These are phyloP conservation scores for Ageneiosus marmoratus DNA, from an alignment of 2,113 vertebrate genomes.

Conservation along the genomic window DNA sequence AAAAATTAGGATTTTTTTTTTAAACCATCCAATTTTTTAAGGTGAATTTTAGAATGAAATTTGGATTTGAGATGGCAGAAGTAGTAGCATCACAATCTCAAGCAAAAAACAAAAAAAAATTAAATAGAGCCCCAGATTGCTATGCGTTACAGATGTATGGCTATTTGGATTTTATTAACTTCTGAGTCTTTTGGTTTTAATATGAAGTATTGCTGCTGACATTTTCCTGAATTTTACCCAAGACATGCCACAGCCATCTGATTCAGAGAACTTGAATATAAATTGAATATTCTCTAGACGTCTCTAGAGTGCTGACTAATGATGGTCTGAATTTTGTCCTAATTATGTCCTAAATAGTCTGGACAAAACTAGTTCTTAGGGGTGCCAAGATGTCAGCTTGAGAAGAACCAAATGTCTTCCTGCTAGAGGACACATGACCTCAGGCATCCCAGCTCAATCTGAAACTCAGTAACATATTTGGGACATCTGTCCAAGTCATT, in stretches of 20 bases:
- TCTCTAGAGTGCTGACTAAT: not conserved
- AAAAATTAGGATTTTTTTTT: not conserved
- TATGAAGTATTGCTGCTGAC: too few relatives aligned
- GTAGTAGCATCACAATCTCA: too few relatives aligned
- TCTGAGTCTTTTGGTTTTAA: too few relatives aligned
- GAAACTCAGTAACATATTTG: not conserved
- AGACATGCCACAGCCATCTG: not conserved
- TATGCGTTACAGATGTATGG: too few relatives aligned
- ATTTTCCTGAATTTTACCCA: too few relatives aligned
- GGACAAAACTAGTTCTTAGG: not conserved
- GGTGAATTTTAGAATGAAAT: not conserved
- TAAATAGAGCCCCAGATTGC: not conserved
- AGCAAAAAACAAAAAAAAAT: not conserved
- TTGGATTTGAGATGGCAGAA: not conserved
- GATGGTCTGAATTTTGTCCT: not conserved
- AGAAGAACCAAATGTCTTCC: not conserved
- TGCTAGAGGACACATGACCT: slow-evolving; percentile 25
- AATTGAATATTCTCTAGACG: not conserved
- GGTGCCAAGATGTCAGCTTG: not conserved
- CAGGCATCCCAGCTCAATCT: not conserved
- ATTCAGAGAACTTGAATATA: not conserved
- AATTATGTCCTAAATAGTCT: not conserved
- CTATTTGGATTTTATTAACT: too few relatives aligned
- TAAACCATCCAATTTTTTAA: not conserved
- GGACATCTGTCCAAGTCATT: slow-evolving; percentile 16